phyloP scores from a whole-genome alignment of 1,140 invertebrate species.

The Bursaphelenchus mucronatus region DNA sequence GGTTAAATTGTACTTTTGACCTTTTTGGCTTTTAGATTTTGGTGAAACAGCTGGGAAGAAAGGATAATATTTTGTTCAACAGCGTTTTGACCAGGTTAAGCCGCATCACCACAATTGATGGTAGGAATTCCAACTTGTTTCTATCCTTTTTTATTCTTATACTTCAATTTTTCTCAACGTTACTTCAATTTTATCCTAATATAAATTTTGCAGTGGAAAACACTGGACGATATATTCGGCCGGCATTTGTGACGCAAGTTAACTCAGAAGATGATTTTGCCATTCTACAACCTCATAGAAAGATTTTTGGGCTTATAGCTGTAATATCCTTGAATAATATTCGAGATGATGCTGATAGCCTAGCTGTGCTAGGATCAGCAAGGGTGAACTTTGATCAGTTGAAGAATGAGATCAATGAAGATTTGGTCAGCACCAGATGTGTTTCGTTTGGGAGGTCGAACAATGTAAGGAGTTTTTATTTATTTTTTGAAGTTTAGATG shows the following conservation, averaged over 20 bases:
- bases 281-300: slow-evolving; percentile 50
- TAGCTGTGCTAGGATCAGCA: slow-evolving; percentile 21
- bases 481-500: slow-evolving; percentile 35
- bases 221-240: slow-evolving; percentile 38
- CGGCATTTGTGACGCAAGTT: slow-evolving; percentile 42
- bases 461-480: slow-evolving; percentile 28
- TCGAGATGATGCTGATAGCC: background rate
- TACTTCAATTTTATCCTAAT: no score
- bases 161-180: no score
- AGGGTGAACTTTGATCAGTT: slow-evolving; percentile 24
- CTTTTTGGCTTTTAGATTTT: no score
- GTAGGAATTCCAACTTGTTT: no score
- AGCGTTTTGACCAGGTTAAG: no score
- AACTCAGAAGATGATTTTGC: slow-evolving; percentile 44
- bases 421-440: slow-evolving; percentile 47
- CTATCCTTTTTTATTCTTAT: no score
- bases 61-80: no score
- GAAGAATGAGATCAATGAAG: slow-evolving; percentile 34
- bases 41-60: no score
- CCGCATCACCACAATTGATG: no score
- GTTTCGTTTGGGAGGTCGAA: slow-evolving; percentile 44
- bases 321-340: slow-evolving; percentile 14
- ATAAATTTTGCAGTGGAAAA: slow-evolving; percentile 24
- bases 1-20: no score
- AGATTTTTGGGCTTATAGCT: slow-evolving; percentile 48